Evolutionary conservation across 2,797 vertebrate species (phyloP).

Genomic region (Esox masquinongy): DNA sequence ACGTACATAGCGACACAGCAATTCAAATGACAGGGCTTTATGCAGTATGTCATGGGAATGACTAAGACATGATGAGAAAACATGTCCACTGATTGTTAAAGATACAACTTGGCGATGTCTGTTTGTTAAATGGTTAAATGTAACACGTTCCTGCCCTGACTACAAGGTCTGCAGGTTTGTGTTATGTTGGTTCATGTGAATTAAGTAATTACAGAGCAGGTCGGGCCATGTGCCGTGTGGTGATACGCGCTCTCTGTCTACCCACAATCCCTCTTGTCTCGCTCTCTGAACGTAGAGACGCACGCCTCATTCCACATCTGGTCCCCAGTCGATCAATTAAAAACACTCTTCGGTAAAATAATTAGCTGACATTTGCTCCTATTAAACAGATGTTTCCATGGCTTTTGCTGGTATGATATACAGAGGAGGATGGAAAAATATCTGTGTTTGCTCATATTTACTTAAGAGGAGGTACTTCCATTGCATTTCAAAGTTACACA

Average conservation of each 20-base stretch:
- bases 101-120: slow-evolving; percentile 8
- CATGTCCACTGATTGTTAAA: slow-evolving; percentile 33
- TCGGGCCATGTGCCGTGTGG: slow-evolving; percentile 39
- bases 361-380: slow-evolving; percentile 78
- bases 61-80: not conserved
- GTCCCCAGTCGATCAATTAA: slow-evolving; percentile 80
- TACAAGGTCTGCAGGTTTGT: slow-evolving; percentile 45
- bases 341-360: slow-evolving; percentile 77
- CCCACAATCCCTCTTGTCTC: slow-evolving; percentile 39
- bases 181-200: slow-evolving; percentile 36
- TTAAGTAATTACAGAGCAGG: slow-evolving; percentile 46
- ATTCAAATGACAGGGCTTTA: slow-evolving; percentile 8
- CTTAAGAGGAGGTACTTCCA: slow-evolving; percentile 42
- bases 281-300: slow-evolving; percentile 51
- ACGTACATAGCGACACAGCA: not conserved
- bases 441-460: slow-evolving; percentile 29
- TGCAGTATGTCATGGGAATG: not conserved
- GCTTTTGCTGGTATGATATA: slow-evolving; percentile 61
- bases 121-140: slow-evolving; percentile 48
- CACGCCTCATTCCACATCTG: slow-evolving; percentile 65
- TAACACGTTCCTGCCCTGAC: slow-evolving; percentile 29
- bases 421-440: slow-evolving; percentile 55
- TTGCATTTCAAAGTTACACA: slow-evolving; percentile 59
- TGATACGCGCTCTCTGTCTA: slow-evolving; percentile 40
- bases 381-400: slow-evolving; percentile 75